Conservation (phyloP, 1,140 invertebrate genomes). For the Drosophila takahashii region DNA sequence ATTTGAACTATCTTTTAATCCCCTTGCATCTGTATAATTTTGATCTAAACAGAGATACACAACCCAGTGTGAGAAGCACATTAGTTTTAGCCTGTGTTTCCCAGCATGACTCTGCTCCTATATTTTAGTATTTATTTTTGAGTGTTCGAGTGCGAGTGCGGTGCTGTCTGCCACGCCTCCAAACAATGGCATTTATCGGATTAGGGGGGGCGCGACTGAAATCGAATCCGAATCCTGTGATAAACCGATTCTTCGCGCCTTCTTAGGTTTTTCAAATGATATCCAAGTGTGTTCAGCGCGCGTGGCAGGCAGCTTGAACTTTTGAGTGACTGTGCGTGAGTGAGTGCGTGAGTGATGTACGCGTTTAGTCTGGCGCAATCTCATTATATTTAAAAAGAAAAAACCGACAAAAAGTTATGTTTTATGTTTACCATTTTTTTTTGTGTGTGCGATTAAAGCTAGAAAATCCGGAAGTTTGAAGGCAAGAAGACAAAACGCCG, state of each 20-base stretch:
- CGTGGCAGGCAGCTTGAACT: slow-evolving; percentile 17
- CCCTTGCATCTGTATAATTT: neutral
- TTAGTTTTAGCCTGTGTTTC: slow-evolving; percentile 25
- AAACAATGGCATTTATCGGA: slow-evolving; percentile 57
- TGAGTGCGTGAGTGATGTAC: slow-evolving; percentile 38
- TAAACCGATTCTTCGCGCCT: slow-evolving; percentile 9
- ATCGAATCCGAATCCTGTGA: slow-evolving; percentile 16
- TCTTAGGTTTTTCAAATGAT: slow-evolving; percentile 10
- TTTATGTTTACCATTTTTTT: slow-evolving; percentile 38
- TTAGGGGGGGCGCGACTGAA: slow-evolving; percentile 13
- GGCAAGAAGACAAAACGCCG: slow-evolving; percentile 10
- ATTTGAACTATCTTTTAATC: neutral
- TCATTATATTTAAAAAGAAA: slow-evolving; percentile 66
- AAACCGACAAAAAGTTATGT: slow-evolving; percentile 20
- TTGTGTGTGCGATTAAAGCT: slow-evolving; percentile 2
- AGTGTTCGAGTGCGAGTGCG: slow-evolving; percentile 16
- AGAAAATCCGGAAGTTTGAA: neutral
- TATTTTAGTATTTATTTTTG: slow-evolving; percentile 46
- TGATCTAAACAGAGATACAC: neutral
- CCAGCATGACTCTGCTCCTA: slow-evolving; percentile 36
- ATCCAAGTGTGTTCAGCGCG: slow-evolving; percentile 34
- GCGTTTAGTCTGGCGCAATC: slow-evolving; percentile 56
- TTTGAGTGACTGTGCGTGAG: slow-evolving; percentile 33
- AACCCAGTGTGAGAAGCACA: neutral
- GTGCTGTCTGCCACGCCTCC: slow-evolving; percentile 35